A percentile compares a stretch with the other conserved stretches of the same genome.
Evolutionary conservation across 2,888 invertebrate species (phyloP).

Genomic region (Lasioglossum pauxillum): DNA sequence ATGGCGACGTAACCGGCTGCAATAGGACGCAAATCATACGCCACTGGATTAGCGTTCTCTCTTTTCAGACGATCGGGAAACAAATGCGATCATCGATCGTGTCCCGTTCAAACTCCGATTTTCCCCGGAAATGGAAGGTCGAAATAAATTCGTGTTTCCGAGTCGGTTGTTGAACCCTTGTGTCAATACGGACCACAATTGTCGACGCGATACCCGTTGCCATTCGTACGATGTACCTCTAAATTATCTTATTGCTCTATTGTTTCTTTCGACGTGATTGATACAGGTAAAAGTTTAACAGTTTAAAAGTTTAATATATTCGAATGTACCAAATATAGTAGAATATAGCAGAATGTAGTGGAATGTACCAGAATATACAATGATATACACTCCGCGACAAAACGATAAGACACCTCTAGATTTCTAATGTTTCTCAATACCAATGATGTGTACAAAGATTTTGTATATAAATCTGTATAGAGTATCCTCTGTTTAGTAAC

Average conservation of each 20-base stretch:
- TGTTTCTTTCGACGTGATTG: background rate
- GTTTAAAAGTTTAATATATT: no score
- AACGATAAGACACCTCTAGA: no score
- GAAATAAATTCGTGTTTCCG: background rate
- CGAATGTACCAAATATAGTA: no score
- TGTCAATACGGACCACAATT: background rate
- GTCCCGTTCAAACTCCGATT: background rate
- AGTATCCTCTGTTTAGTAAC: no score
- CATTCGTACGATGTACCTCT: background rate
- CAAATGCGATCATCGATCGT: background rate
- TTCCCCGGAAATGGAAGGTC: background rate
- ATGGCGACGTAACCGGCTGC: slow-evolving; percentile 20
- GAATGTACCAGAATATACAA: no score
- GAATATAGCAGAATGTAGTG: no score
- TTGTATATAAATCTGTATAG: no score
- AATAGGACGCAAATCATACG: slow-evolving; percentile 50
- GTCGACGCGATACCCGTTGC: background rate
- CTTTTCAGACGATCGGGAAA: slow-evolving; percentile 15
- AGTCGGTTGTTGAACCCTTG: background rate
- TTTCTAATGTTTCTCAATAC: no score
- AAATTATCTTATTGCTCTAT: background rate
- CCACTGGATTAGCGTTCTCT: slow-evolving; percentile 31
- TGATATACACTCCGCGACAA: no score
- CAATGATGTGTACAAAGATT: no score
- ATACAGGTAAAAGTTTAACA: background rate